Evolutionary conservation across 2,888 invertebrate species (phyloP).

Genomic region (Agrochola lota): DNA sequence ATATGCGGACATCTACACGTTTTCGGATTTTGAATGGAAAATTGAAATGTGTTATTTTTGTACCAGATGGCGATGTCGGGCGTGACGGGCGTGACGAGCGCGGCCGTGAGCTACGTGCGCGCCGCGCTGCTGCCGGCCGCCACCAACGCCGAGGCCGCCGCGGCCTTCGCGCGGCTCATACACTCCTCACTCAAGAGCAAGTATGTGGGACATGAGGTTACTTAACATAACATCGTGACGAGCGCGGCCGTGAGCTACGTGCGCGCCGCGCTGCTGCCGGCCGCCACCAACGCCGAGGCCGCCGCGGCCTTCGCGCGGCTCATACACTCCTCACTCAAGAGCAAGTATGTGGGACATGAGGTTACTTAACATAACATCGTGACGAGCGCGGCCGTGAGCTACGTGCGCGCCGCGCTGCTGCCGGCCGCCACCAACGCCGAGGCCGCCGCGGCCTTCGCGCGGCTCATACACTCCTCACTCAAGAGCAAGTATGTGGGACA

Average conservation of each 20-base stretch:
- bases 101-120: constrained; percentile 98
- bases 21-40: too few species aligned
- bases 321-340: constrained; percentile 98
- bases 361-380: too few species aligned
- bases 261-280: constrained; percentile 96
- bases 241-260: constrained; percentile 92
- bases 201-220: constrained; percentile 78
- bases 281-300: constrained; percentile 98
- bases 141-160: constrained; percentile 98
- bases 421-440: constrained; percentile 98
- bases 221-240: too few species aligned
- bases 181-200: constrained; percentile 96
- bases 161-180: constrained; percentile 98
- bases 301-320: constrained; percentile 98
- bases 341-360: constrained; percentile 77
- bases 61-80: constrained; percentile 97
- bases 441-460: constrained; percentile 98
- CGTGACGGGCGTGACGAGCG: constrained; percentile 97
- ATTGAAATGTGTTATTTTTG: too few species aligned
- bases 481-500: constrained; percentile 89
- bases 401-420: constrained; percentile 97
- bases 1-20: too few species aligned
- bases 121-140: constrained; percentile 96
- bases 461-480: constrained; percentile 98
- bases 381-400: constrained; percentile 83